Evolutionary conservation across 2,888 invertebrate genomes (phyloP), one percentile per base, ranked within the genome.

Genomic region (Lissonota sp.): DNA sequence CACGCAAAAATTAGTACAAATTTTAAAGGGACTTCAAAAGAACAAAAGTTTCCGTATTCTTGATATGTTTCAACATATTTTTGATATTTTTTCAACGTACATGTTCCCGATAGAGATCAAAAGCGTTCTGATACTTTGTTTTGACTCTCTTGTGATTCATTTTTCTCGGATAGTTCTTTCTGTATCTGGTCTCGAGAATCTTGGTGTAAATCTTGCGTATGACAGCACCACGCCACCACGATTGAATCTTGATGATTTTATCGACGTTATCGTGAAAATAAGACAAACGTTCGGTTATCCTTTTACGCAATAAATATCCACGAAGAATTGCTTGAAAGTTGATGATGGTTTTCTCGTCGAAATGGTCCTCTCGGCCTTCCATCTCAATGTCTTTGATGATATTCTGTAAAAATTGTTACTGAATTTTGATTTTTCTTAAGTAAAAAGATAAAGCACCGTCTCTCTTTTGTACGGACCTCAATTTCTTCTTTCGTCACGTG

Each of bases 191-290:
- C 40, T 93, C 93, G 40, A 94, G 90, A 37, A 94, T 84, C 16
- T 93, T 93, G 0, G 91, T 90, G 87, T 93, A 94, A 82, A 92
- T 92, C 82, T 91, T 93, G 79, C 93, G 93, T 77, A 94, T 93
- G 8, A 93, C 84, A 1, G 93, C 86, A 79, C 93, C 93, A 78
- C 94, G 93, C 95, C 95, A 96, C 95, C 95, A 95, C 0, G 95
- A 93, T 93, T 96, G 94, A 82, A 95, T 94, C 86, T 90, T 92
- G 5, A 94, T 87, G 57, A 95, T 89, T 86, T 90, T 92, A 0
- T 89, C 84, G 44, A 93, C 89, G 86, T 94, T 93, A 16, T 93
- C 89, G 79, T 92, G 90, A 80, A 93, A 94, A 84, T 92, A 92
- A 42, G 90, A 87, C 6, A 93, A 92, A 80, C 93, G 92, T 4